Evolutionary conservation across 2,797 vertebrate species (phyloP).

Genomic region (Thripadectes ignobilis): DNA sequence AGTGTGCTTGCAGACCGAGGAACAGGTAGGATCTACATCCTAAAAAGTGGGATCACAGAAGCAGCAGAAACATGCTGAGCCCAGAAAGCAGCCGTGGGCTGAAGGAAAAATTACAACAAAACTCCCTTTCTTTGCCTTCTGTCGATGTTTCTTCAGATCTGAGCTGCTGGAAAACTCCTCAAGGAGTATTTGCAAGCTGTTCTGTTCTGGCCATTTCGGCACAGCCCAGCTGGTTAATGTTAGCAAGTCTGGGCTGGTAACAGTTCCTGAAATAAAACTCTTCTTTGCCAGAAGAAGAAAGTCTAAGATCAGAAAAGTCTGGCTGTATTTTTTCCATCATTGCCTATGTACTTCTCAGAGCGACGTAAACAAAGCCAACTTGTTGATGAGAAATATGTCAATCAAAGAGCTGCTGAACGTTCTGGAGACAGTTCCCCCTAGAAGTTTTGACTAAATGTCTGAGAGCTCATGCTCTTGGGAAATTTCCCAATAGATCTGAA

Average conservation of each 20-base stretch:
- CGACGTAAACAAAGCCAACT: conserved; percentile 64
- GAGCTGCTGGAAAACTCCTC: not conserved
- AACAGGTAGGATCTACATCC: not conserved
- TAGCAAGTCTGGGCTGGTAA: not conserved
- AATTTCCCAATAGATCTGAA: conserved; percentile 59
- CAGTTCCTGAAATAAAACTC: conserved; percentile 8
- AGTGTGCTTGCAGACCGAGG: not conserved
- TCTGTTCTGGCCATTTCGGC: not conserved
- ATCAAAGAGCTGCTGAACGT: conserved; percentile 58
- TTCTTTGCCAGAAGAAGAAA: conserved; percentile 31
- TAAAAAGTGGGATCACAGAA: not conserved
- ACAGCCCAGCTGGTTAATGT: conserved; percentile 36
- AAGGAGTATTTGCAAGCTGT: conserved; percentile 4
- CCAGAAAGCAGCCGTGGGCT: not conserved
- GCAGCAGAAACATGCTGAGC: not conserved
- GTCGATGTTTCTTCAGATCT: not conserved
- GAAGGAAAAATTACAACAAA: not conserved
- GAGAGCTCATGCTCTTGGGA: conserved; percentile 53
- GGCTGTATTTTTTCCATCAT: not conserved
- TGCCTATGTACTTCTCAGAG: conserved; percentile 34
- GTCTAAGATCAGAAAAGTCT: conserved; percentile 45
- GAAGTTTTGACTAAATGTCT: conserved; percentile 71
- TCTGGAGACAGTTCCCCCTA: conserved; percentile 59
- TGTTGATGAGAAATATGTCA: conserved; percentile 72
- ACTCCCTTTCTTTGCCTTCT: not conserved